These are phyloP conservation scores for Planiliza haematocheilus DNA, from an alignment of 2,113 vertebrate genomes.

Conservation along the genomic window DNA sequence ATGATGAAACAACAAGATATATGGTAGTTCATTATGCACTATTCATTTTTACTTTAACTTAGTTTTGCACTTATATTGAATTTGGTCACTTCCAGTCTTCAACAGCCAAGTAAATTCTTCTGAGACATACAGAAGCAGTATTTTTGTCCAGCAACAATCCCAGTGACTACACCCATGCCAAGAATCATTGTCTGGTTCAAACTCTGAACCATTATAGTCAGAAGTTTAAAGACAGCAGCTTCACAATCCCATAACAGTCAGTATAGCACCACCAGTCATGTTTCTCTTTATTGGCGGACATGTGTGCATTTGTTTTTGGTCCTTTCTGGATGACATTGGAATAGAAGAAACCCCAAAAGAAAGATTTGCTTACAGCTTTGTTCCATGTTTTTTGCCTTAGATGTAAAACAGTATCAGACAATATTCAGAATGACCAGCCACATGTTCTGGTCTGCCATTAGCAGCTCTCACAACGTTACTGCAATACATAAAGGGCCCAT, in stretches of 20 bases:
- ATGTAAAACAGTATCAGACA: neutral
- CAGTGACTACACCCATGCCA: neutral
- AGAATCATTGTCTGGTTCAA: constrained; percentile 17
- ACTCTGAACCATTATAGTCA: constrained; percentile 25
- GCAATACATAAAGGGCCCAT: neutral
- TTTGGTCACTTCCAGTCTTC: too few relatives aligned
- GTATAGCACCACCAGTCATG: constrained; percentile 2
- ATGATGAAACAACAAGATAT: too few relatives aligned
- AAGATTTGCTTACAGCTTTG: too few relatives aligned
- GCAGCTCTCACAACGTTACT: neutral
- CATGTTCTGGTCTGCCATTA: neutral
- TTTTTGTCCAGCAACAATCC: constrained; percentile 7
- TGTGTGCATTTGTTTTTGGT: constrained; percentile 13
- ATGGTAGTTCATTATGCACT: too few relatives aligned
- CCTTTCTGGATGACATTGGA: constrained; percentile 6
- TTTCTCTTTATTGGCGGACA: constrained; percentile 18
- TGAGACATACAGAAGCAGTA: neutral
- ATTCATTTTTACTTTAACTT: too few relatives aligned
- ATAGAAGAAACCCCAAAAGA: neutral
- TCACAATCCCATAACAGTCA: constrained; percentile 10
- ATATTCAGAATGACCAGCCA: neutral
- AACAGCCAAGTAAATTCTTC: neutral
- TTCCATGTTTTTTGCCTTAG: too few relatives aligned
- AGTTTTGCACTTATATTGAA: too few relatives aligned
- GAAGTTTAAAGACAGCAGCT: neutral